Percentiles rank a stretch among this genome's conserved stretches.
Evolutionary conservation across 2,888 invertebrate species (phyloP).

Genomic region (Lacanobia wlatinum): DNA sequence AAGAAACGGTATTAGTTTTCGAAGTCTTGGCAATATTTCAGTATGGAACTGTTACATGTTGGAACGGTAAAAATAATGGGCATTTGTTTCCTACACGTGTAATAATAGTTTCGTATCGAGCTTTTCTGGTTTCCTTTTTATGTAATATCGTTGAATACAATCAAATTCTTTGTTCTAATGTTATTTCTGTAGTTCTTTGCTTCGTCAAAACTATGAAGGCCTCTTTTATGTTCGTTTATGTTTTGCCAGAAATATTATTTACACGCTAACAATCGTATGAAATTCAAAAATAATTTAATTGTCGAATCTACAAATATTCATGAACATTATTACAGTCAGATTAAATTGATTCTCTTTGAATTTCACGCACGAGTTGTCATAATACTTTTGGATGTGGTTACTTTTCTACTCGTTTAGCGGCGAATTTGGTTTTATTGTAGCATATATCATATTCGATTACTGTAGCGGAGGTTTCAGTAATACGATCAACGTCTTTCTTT

Average conservation of each 20-base stretch:
- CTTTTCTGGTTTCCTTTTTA: constrained; percentile 1
- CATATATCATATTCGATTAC: constrained; percentile 52
- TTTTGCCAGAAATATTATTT: not conserved
- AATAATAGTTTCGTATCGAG: constrained; percentile 29
- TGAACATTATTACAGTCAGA: constrained; percentile 39
- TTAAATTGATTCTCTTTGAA: constrained; percentile 38
- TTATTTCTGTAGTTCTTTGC: not conserved
- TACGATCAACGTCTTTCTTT: constrained; percentile 46
- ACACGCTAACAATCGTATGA: not conserved
- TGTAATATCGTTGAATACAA: constrained; percentile 1
- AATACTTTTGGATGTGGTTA: constrained; percentile 53
- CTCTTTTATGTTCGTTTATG: not conserved
- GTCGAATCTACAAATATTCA: constrained; percentile 28
- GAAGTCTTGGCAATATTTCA: constrained; percentile 32
- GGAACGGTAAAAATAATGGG: constrained; percentile 34
- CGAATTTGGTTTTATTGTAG: constrained; percentile 47
- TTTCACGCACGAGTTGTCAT: constrained; percentile 36
- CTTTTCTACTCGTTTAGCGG: constrained; percentile 53
- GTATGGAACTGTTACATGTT: constrained; percentile 13
- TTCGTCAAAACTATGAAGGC: not conserved
- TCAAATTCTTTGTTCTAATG: constrained; percentile 10
- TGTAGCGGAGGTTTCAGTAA: constrained; percentile 42
- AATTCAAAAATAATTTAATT: not conserved
- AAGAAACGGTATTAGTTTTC: constrained; percentile 53
- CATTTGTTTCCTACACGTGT: constrained; percentile 14